phyloP scores from a whole-genome alignment of 1,140 invertebrate genomes.

The Oreohelix idahoensis region DNA sequence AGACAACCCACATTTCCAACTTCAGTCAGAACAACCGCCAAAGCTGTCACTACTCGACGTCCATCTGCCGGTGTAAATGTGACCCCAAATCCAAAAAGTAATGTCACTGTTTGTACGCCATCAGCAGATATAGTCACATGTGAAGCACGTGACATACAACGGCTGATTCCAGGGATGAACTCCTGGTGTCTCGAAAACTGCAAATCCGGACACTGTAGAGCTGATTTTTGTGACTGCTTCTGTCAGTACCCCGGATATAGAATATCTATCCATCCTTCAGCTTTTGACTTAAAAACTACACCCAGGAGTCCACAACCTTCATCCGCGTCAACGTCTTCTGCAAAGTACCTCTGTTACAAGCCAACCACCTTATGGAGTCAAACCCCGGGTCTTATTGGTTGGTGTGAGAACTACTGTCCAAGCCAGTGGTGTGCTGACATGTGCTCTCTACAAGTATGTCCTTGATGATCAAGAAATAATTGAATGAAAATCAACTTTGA shows the following conservation, averaged over 20 bases:
- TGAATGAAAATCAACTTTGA: too few relatives aligned
- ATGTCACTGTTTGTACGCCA: constrained; percentile 25
- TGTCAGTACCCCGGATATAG: constrained; percentile 37
- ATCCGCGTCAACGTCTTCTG: not conserved
- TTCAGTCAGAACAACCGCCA: constrained; percentile 10
- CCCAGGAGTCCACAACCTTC: constrained; percentile 8
- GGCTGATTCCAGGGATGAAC: constrained; percentile 40
- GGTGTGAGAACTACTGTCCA: constrained; percentile 34
- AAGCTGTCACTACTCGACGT: constrained; percentile 7
- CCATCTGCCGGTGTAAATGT: too few relatives aligned
- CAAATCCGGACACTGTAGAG: constrained; percentile 27
- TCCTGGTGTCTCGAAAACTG: constrained; percentile 41
- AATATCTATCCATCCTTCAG: constrained; percentile 31
- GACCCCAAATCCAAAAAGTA: not conserved
- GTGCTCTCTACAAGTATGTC: constrained; percentile 34
- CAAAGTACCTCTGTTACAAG: constrained; percentile 29
- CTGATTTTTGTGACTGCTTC: constrained; percentile 40
- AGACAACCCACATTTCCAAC: not conserved
- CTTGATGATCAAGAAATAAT: not conserved
- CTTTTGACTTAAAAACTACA: constrained; percentile 31
- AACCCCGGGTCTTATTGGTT: constrained; percentile 30
- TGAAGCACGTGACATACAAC: constrained; percentile 37
- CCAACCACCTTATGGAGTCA: constrained; percentile 17
- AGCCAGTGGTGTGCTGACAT: constrained; percentile 34
- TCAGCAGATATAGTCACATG: constrained; percentile 29